Base-by-base conservation (phyloP, 2,797 vertebrate species). In the Xiphorhynchus erythropygius region DNA sequence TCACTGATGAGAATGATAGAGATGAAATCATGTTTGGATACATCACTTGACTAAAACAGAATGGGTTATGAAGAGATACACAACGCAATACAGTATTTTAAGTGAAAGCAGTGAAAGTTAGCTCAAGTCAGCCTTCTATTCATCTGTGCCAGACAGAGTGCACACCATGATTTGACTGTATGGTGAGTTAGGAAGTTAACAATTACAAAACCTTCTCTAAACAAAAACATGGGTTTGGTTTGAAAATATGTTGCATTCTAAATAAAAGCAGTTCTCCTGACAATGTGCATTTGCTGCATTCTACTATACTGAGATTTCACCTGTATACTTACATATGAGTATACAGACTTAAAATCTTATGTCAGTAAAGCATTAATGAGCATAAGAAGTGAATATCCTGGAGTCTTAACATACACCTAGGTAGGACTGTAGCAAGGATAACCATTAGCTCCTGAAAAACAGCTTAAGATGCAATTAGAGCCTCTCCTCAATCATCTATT, bases 121-220 rank as follows among this genome's bases (percentile, higher is more conserved):
- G 24, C 28, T 81, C 22, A 63, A 69, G 7, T n/a, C 70, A 57
- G n/a, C 3, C 41, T 64, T 55, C 25, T 44, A 15, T 12, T 65
- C 7, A 53, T 5, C 30, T 25, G 33, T 23, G 63, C 15, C 21
- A 69, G 53, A 46, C 0, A 67, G 25, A 13, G 1, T 1, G 4
- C 18, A 75, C 27, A 14, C 7, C 0, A 1, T 17, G 30, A 65
- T 62, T 25, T 50, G 47, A 69, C 49, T 4, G 4, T 22, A 24
- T 1, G 6, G 24, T 2, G 8, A 87, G 13, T 41, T 19, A 64
- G 33, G 35, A 10, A 57, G 24, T 10, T 39, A 91, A 64, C 21
- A 70, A 37, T 47, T 39, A 63, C 15, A 53, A 87, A 76, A 84
- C 17, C 3, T 79, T 65, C n/a, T 83, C 15, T 74, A 65, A 73